Percentiles rank a stretch among this genome's conserved stretches.
Conservation (phyloP, 2,888 invertebrate species). For the Xylophagus ater region DNA sequence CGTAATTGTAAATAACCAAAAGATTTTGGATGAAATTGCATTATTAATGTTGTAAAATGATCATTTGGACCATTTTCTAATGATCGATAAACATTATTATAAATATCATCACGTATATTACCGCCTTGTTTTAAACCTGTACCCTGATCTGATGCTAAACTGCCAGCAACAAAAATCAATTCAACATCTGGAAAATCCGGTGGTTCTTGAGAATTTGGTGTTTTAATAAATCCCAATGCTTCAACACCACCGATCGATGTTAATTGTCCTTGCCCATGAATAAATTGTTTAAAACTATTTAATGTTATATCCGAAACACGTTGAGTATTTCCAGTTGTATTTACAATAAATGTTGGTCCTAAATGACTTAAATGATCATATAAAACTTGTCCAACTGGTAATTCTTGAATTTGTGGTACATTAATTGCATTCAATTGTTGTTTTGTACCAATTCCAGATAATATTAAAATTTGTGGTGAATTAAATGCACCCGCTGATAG, state of each 20-base stretch:
- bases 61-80: slow-evolving; percentile 43
- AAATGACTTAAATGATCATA: slow-evolving; percentile 43
- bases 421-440: slow-evolving; percentile 44
- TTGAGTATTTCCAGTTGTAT: slow-evolving; percentile 28
- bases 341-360: slow-evolving; percentile 34
- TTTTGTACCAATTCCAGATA: slow-evolving; percentile 59
- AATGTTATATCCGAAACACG: slow-evolving; percentile 11
- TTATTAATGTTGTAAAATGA: slow-evolving; percentile 52
- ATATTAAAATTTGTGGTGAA: slow-evolving; percentile 80
- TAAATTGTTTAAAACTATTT: slow-evolving; percentile 12
- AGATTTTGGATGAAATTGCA: slow-evolving; percentile 64
- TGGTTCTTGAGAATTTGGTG: slow-evolving; percentile 43
- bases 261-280: slow-evolving; percentile 40
- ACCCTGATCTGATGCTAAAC: slow-evolving; percentile 49
- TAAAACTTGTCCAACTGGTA: slow-evolving; percentile 53
- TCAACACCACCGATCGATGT: slow-evolving; percentile 54
- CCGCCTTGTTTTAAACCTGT: slow-evolving; percentile 45
- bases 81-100: slow-evolving; percentile 45
- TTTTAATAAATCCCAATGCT: slow-evolving; percentile 53
- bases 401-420: slow-evolving; percentile 47
- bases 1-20: slow-evolving; percentile 52
- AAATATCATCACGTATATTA: slow-evolving; percentile 45
- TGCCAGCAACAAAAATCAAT: slow-evolving; percentile 51
- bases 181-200: slow-evolving; percentile 56
- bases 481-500: slow-evolving; percentile 78